These are phyloP conservation scores for Eulemur macaco DNA, from an alignment of 2,113 vertebrate genomes.

Conservation along the genomic window DNA sequence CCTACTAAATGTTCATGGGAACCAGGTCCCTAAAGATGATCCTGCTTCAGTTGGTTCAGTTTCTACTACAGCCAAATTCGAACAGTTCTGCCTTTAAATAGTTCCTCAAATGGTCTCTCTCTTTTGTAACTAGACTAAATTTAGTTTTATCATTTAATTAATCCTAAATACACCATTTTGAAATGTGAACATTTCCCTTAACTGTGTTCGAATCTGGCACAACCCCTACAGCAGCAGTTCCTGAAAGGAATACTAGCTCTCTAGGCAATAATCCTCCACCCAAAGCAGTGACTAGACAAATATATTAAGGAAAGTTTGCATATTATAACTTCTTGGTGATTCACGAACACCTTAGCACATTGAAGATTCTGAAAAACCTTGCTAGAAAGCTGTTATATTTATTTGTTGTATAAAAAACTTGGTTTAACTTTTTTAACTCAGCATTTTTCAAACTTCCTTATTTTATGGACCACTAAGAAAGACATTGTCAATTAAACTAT, in stretches of 20 bases:
- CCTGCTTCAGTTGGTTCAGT: neutral
- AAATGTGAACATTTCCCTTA: conserved; percentile 10
- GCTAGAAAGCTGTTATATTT: neutral
- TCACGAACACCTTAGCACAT: neutral
- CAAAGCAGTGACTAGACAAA: neutral
- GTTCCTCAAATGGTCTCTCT: neutral
- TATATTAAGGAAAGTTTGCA: neutral
- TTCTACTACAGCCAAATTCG: neutral
- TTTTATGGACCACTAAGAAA: conserved; percentile 46
- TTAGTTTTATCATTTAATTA: neutral
- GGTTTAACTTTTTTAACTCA: conserved; percentile 53
- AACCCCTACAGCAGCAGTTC: neutral
- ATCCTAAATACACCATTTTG: neutral
- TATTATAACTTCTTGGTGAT: neutral
- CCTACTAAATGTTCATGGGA: neutral
- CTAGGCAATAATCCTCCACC: neutral
- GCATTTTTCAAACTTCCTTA: conserved; percentile 66
- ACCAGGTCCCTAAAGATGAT: conserved; percentile 11
- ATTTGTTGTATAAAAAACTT: neutral
- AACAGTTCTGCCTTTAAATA: neutral
- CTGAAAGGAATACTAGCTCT: neutral
- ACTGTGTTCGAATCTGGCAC: neutral
- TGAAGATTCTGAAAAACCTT: neutral
- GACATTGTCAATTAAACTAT: neutral
- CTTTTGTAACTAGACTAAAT: neutral